A percentile compares a stretch with the other conserved stretches of the same genome.
These are phyloP conservation scores for Bufotes viridis DNA, from an alignment of 2,797 vertebrate genomes.

Conservation along the genomic window DNA sequence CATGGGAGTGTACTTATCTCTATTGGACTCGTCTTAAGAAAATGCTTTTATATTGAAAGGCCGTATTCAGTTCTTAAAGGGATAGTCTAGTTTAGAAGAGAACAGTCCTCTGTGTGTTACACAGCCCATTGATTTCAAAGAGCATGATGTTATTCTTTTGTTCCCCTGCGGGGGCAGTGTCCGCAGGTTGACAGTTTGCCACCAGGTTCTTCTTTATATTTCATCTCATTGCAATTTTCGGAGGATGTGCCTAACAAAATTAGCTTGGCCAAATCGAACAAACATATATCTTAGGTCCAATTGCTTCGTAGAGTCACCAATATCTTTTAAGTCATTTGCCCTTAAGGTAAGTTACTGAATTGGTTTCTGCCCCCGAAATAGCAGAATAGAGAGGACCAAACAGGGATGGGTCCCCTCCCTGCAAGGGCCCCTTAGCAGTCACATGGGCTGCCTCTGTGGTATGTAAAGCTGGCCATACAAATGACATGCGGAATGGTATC, in stretches of 20 bases:
- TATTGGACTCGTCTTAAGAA: not conserved
- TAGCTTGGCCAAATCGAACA: too few species aligned
- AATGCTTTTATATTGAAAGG: not conserved
- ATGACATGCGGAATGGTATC: too few species aligned
- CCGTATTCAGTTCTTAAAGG: slow-evolving; percentile 11
- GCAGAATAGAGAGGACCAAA: too few species aligned
- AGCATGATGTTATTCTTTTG: not conserved
- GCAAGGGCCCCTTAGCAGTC: too few species aligned
- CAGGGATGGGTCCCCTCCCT: too few species aligned
- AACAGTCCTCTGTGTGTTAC: not conserved
- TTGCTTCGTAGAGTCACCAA: too few species aligned
- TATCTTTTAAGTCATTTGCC: too few species aligned
- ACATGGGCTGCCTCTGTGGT: too few species aligned
- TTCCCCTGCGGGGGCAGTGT: not conserved
- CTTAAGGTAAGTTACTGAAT: too few species aligned
- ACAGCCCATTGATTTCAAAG: not conserved
- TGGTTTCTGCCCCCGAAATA: too few species aligned
- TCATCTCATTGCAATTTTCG: not conserved
- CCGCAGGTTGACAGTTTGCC: not conserved
- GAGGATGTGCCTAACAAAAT: not conserved
- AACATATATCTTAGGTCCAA: too few species aligned
- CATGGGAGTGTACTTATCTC: slow-evolving; percentile 14
- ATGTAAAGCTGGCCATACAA: too few species aligned
- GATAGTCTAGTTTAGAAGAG: not conserved
- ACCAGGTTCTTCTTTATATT: not conserved